Conservation (phyloP, 2,888 invertebrate genomes). For the Limnephilus rhombicus region DNA sequence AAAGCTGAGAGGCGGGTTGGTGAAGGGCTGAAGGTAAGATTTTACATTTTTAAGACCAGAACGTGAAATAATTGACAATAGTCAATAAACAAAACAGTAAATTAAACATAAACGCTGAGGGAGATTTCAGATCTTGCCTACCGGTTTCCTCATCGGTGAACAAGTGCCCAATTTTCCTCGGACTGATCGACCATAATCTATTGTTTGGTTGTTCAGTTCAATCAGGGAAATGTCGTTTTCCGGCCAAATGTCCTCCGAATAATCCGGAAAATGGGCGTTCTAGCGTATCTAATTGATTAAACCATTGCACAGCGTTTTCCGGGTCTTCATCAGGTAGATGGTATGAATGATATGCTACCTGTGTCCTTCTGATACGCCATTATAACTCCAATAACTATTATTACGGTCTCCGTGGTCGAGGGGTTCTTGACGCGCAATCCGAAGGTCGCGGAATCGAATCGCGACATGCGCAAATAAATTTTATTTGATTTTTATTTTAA, state of each 20-base stretch:
- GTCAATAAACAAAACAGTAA: no score
- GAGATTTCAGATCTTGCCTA: no score
- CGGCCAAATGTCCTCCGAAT: background rate
- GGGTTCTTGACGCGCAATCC: no score
- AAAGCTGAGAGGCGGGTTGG: background rate
- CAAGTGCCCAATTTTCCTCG: no score
- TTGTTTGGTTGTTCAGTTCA: background rate
- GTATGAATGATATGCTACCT: background rate
- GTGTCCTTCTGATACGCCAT: background rate
- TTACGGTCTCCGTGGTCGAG: no score
- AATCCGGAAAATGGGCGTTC: background rate
- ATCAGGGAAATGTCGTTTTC: background rate
- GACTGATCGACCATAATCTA: background rate
- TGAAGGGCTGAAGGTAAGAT: background rate
- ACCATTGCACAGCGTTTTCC: background rate
- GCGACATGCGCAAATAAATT: no score
- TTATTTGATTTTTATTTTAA: no score
- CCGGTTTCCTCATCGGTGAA: no score
- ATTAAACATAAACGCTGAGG: no score
- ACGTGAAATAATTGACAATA: background rate
- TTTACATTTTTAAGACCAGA: background rate
- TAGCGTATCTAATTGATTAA: background rate
- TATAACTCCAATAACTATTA: background rate
- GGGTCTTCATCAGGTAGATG: background rate
- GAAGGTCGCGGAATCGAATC: no score